These are phyloP conservation scores for Nycticebus coucang DNA, from an alignment of 2,113 vertebrate species.

Conservation along the genomic window DNA sequence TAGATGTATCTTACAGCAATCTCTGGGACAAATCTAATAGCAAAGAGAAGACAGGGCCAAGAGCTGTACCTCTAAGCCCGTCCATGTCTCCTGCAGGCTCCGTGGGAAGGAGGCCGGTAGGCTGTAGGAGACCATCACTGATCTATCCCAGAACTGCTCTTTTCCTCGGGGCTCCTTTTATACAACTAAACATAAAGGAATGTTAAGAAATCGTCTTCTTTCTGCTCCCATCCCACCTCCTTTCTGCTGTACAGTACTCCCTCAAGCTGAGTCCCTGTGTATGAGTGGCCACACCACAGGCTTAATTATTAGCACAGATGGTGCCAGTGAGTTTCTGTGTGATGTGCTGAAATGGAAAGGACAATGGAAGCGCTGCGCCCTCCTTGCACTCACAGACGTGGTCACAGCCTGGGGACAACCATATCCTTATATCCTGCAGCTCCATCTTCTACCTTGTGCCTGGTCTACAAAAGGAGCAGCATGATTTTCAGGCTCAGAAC, in stretches of 20 bases:
- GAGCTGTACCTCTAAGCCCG: background rate
- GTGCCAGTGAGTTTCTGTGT: background rate
- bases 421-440: background rate
- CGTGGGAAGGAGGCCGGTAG: no score
- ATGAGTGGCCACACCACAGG: background rate
- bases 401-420: background rate
- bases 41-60: background rate
- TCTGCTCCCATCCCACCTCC: background rate
- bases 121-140: background rate
- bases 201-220: background rate
- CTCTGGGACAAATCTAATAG: background rate
- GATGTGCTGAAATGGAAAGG: background rate
- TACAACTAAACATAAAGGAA: background rate
- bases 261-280: background rate
- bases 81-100: background rate
- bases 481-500: background rate
- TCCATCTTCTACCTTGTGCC: background rate
- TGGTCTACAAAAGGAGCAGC: background rate
- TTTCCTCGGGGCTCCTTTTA: background rate
- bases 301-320: slow-evolving; percentile 33
- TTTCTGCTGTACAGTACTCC: background rate
- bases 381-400: background rate
- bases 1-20: background rate
- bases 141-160: background rate
- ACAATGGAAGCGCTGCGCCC: background rate